Evolutionary conservation across 2,113 vertebrate genomes (phyloP).

Genomic region (Sceloporus tristichus): DNA sequence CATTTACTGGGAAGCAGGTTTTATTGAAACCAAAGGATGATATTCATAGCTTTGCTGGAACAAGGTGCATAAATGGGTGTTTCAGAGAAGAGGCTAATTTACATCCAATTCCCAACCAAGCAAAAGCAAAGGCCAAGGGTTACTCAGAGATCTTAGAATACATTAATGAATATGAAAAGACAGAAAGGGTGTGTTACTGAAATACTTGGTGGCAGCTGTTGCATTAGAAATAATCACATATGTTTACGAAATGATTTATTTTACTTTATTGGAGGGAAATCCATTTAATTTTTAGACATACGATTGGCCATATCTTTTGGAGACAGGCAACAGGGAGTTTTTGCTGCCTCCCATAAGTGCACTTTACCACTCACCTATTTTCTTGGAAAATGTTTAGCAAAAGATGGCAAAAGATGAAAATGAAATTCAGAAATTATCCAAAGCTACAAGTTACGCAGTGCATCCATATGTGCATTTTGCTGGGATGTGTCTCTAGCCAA

Average conservation of each 20-base stretch:
- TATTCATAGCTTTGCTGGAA: not conserved
- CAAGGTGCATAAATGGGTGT: not conserved
- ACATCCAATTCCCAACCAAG: not conserved
- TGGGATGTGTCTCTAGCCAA: no score
- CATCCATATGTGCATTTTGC: no score
- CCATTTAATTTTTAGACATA: not conserved
- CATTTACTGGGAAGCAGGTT: conserved; percentile 2
- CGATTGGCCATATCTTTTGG: not conserved
- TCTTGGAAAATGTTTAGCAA: no score
- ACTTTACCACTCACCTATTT: no score
- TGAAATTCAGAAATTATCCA: no score
- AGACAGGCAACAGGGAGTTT: no score
- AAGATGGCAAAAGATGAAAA: no score
- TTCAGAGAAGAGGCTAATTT: conserved; percentile 3
- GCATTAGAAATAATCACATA: conserved; percentile 5
- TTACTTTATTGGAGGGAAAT: no score
- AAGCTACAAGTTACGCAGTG: no score
- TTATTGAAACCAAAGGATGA: not conserved
- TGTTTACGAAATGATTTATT: no score
- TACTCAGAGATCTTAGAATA: not conserved
- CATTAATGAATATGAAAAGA: not conserved
- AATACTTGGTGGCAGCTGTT: not conserved
- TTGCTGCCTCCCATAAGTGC: no score
- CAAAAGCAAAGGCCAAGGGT: not conserved
- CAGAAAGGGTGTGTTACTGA: not conserved